Evolutionary conservation across 2,113 vertebrate species (phyloP).

Genomic region (Caracal caracal): DNA sequence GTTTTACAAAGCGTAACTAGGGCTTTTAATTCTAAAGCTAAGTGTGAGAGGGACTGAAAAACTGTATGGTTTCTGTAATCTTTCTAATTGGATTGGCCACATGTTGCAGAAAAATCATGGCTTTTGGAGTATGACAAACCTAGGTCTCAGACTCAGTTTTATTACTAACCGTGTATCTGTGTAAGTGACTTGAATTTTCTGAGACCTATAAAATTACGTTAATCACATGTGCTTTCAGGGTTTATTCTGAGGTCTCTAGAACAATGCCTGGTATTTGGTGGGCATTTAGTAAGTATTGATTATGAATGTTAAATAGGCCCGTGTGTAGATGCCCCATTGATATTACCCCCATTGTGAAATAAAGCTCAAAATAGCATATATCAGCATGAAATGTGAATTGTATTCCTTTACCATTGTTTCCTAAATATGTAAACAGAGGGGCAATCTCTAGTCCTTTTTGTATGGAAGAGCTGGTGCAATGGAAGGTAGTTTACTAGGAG

Average conservation of each 20-base stretch:
- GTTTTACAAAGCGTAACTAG: neutral
- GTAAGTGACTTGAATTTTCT: neutral
- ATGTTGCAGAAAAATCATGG: neutral
- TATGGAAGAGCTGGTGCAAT: neutral
- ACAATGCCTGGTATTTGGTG: neutral
- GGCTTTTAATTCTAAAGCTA: neutral
- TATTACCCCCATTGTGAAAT: neutral
- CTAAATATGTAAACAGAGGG: neutral
- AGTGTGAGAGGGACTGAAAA: neutral
- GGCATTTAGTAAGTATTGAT: neutral
- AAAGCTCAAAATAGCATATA: neutral
- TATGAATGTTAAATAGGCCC: neutral
- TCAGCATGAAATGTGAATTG: neutral
- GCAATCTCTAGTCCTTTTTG: neutral
- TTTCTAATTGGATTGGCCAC: neutral
- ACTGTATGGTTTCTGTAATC: neutral
- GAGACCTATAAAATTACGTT: constrained; percentile 6
- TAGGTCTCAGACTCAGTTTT: neutral
- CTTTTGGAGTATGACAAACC: neutral
- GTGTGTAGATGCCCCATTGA: neutral
- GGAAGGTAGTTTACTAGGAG: neutral
- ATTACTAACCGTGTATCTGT: neutral
- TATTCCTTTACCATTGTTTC: neutral
- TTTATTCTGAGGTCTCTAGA: neutral
- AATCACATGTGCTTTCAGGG: neutral